A percentile compares a stretch with the other conserved stretches of the same genome.
phyloP scores from a whole-genome alignment of 2,888 invertebrate genomes.

The Lasioglossum zephyrum region DNA sequence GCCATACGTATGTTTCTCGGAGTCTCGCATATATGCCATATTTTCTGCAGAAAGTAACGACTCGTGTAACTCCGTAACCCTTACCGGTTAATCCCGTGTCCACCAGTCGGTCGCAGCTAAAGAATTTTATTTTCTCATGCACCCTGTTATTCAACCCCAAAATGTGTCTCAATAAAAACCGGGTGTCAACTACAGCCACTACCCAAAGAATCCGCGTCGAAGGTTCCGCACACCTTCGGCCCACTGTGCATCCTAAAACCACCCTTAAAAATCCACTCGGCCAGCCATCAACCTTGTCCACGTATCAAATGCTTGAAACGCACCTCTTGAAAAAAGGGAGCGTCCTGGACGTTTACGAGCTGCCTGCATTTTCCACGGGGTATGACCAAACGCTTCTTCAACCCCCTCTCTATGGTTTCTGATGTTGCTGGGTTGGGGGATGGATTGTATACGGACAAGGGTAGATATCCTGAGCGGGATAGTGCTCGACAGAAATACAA shows the following conservation, averaged over 20 bases:
- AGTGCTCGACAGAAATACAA: constrained; percentile 53
- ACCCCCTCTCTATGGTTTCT: neutral
- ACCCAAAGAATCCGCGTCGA: neutral
- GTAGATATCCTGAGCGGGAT: constrained; percentile 29
- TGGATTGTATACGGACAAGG: constrained; percentile 10
- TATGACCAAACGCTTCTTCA: constrained; percentile 16
- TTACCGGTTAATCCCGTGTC: neutral
- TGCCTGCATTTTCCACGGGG: neutral
- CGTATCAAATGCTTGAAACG: neutral
- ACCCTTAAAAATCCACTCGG: constrained; percentile 7
- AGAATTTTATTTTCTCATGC: constrained; percentile 8
- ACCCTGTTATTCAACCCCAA: neutral
- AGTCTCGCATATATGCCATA: neutral
- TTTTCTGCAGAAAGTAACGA: neutral
- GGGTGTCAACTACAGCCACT: neutral
- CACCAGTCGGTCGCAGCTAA: neutral
- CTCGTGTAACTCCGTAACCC: neutral
- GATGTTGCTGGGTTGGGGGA: constrained; percentile 1
- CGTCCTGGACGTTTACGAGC: neutral
- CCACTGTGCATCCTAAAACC: neutral
- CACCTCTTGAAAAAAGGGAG: neutral
- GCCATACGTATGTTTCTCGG: neutral
- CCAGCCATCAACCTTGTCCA: neutral
- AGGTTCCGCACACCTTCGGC: neutral
- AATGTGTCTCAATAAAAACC: constrained; percentile 1